phyloP scores from a whole-genome alignment of 2,113 vertebrate species.

The Perca schrenkii region DNA sequence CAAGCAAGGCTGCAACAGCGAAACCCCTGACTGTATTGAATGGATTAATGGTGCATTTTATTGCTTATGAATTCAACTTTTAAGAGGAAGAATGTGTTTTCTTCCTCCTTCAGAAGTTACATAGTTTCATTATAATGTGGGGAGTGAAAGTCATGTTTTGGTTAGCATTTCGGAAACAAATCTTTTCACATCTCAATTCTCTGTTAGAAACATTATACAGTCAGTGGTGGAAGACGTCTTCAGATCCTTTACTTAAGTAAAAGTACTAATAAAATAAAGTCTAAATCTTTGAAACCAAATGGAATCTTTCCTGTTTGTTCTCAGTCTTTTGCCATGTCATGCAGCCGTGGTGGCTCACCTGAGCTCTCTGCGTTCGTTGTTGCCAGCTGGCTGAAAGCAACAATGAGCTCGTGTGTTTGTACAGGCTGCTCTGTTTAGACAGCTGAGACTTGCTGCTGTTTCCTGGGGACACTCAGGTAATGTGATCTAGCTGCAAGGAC shows the following conservation, averaged over 20 bases:
- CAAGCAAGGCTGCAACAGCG: background rate
- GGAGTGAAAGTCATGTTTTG: too few species aligned
- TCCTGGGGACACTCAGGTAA: background rate
- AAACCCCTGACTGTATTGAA: background rate
- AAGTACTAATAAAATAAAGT: background rate
- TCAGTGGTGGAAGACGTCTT: too few species aligned
- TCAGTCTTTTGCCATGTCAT: background rate
- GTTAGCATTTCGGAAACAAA: too few species aligned
- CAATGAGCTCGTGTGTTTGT: constrained; percentile 10
- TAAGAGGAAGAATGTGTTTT: background rate
- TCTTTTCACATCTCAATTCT: too few species aligned
- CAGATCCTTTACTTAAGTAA: too few species aligned
- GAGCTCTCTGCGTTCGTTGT: background rate
- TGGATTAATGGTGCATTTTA: background rate
- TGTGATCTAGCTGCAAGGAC: background rate
- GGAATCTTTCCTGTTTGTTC: background rate
- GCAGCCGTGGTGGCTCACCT: background rate
- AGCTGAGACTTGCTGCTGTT: background rate
- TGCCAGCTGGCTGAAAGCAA: background rate
- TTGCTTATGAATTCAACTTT: background rate
- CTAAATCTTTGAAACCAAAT: background rate
- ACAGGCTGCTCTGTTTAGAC: background rate
- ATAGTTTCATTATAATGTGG: background rate
- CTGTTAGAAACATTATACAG: too few species aligned
- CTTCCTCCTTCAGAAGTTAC: background rate